Conservation (phyloP, 1,140 invertebrate genomes). For the Ceratosolen solmsi region DNA sequence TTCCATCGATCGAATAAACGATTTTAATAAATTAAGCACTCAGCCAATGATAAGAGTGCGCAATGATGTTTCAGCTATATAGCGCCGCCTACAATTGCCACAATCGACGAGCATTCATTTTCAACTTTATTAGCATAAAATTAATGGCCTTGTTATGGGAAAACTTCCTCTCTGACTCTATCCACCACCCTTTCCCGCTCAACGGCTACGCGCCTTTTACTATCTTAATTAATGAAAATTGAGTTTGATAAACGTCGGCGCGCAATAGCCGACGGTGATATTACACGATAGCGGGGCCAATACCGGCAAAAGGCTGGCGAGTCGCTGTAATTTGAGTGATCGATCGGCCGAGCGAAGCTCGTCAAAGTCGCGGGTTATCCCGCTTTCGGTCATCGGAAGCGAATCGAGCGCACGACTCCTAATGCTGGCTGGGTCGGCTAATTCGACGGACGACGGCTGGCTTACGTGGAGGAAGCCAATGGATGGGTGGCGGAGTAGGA, state of each 20-base stretch:
- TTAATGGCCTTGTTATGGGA: constrained; percentile 34
- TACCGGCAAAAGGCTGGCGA: too few relatives aligned
- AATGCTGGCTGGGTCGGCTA: too few relatives aligned
- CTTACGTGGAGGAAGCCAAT: too few relatives aligned
- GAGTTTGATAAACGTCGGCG: constrained; percentile 6
- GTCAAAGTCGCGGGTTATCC: too few relatives aligned
- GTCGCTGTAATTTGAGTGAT: constrained; percentile 29
- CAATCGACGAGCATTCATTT: constrained; percentile 20
- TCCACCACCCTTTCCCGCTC: too few relatives aligned
- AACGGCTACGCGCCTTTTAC: background rate
- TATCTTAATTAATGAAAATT: constrained; percentile 35
- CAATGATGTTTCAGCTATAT: background rate
- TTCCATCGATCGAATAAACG: background rate
- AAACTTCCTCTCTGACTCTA: background rate
- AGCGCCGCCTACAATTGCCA: constrained; percentile 10
- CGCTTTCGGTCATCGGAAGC: too few relatives aligned
- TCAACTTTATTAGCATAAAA: constrained; percentile 41
- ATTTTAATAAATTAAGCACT: constrained; percentile 17
- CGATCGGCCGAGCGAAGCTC: background rate
- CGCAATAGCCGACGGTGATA: too few relatives aligned
- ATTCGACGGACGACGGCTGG: too few relatives aligned
- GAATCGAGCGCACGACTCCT: too few relatives aligned
- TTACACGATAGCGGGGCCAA: too few relatives aligned
- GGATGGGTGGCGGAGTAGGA: background rate
- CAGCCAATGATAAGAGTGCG: background rate